Base-by-base conservation (phyloP, 2,888 invertebrate genomes). In the Synanthedon formicaeformis region DNA sequence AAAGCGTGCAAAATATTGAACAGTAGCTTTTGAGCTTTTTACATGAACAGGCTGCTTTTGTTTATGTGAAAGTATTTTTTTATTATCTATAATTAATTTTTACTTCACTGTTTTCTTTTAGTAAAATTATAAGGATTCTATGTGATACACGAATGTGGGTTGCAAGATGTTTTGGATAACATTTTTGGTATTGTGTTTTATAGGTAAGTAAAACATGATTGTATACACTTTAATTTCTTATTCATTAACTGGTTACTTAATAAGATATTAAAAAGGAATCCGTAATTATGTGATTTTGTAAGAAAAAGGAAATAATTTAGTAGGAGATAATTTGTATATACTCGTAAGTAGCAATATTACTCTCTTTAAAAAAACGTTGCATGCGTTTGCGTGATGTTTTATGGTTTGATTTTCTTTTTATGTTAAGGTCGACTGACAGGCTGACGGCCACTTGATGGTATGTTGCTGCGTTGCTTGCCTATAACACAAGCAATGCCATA, bases 11-110 rank as follows among this genome's bases (percentile, higher is more conserved):
- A 63, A 64, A 55, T 53, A 52, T 45, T 45, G 57, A 63, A 58
- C 67, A 77, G 78, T 81, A 63, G 63, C 70, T 77, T 73, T 75
- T 71, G 73, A 70, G 78, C 75, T 73, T 73, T 78, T 82, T 81
- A 75, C 74, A 70, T 65, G 70, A 66, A 58, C 75, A 67, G 75
- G 75, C 73, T 71, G 73, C 64, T 66, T 72, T 65, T 56, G 54
- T 6, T 50, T 50, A 54, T 45, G 10, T 18, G 23, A 13, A 49
- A 10, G 1, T 16, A 23, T 18, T 11, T 49, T 16, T 49, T 10
- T 8, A 16, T 49, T 10, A 49, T 11, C 13, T 16, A 14, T 10
- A 6, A 49, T 45, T 13, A 45, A 45, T 45, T 45, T 14, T 13
- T 6, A n/a, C 45, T 13, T n/a, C 45, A 13, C 3, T 45, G n/a